A percentile compares a stretch with the other conserved stretches of the same genome.
Conservation (phyloP, 2,113 vertebrate species). For the Xenopus laevis region DNA sequence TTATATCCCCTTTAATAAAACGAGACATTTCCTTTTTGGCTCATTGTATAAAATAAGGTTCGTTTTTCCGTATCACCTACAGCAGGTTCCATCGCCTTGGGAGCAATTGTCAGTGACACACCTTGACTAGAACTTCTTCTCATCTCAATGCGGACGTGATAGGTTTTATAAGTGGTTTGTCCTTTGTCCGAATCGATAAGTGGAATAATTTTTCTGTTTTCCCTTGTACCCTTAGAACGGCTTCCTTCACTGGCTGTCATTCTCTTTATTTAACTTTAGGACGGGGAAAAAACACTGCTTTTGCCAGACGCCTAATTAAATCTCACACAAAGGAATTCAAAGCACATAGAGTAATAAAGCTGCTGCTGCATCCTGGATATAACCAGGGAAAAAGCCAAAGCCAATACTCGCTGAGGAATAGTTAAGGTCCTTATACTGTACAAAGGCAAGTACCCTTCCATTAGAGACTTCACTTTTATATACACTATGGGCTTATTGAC, state of each 20-base stretch:
- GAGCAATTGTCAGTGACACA: no score
- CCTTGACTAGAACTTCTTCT: neutral
- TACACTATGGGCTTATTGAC: no score
- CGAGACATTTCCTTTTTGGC: no score
- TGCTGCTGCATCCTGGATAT: neutral
- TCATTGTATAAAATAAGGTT: no score
- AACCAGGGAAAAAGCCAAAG: neutral
- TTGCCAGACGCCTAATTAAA: conserved; percentile 1
- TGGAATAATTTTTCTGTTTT: neutral
- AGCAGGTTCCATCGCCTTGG: no score
- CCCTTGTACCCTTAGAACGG: neutral
- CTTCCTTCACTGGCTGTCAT: neutral
- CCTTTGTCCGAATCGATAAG: neutral
- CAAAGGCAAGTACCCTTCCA: no score
- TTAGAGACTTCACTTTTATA: no score
- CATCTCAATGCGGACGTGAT: neutral
- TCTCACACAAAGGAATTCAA: neutral
- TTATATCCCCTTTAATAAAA: no score
- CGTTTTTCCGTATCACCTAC: no score
- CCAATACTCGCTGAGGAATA: neutral
- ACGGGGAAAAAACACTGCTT: neutral
- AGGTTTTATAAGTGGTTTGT: neutral
- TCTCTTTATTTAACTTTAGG: neutral
- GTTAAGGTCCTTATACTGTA: no score
- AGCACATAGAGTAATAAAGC: neutral